Conservation (phyloP, 1,140 invertebrate genomes). For the Neotoxoptera formosana region DNA sequence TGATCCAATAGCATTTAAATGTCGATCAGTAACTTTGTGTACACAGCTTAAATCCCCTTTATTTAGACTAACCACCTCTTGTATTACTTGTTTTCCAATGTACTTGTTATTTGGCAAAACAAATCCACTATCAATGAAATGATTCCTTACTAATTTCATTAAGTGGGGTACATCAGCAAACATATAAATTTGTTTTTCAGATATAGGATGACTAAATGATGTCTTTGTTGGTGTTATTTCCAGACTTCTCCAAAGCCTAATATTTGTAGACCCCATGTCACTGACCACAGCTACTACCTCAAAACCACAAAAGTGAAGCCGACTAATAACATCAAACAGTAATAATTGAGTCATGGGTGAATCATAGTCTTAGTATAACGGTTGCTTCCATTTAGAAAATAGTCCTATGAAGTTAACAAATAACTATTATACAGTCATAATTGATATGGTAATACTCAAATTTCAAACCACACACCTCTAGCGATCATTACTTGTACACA, state of each 20-base stretch:
- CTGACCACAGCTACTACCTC: too few relatives aligned
- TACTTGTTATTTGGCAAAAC: background rate
- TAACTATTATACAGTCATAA: background rate
- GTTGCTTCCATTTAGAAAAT: background rate
- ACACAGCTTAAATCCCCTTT: background rate
- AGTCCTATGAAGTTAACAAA: background rate
- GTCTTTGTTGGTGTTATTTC: background rate
- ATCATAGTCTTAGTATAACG: background rate
- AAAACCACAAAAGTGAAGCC: background rate
- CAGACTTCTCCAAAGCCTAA: background rate
- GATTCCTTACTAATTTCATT: background rate
- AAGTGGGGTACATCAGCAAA: background rate
- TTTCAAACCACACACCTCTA: background rate
- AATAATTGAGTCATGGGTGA: background rate
- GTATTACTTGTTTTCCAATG: background rate
- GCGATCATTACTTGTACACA: background rate
- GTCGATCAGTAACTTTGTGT: background rate
- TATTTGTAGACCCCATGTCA: background rate
- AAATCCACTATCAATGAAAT: background rate
- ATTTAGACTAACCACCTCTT: background rate
- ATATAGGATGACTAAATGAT: background rate
- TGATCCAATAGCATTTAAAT: background rate
- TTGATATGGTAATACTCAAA: background rate
- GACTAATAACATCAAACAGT: background rate
- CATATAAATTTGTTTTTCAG: background rate